A percentile compares a stretch with the other conserved stretches of the same genome.
Conservation (phyloP, 2,888 invertebrate genomes). For the Tipula unca region DNA sequence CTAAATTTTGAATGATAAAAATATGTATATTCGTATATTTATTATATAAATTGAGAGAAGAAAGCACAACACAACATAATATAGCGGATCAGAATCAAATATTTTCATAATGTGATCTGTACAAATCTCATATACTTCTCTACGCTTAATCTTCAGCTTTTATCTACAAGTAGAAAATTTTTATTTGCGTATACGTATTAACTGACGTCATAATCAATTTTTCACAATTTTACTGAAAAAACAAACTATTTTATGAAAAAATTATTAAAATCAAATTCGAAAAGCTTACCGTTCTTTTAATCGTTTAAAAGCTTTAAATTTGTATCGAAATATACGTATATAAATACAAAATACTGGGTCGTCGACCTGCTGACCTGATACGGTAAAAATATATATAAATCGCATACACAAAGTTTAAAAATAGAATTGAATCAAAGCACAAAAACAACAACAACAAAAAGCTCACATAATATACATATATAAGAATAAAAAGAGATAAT, state of each 20-base stretch:
- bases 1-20: constrained; percentile 15
- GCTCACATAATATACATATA: neutral
- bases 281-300: neutral
- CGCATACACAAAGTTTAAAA: constrained; percentile 9
- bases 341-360: constrained; percentile 24
- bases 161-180: neutral
- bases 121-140: neutral
- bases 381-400: neutral
- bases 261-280: neutral
- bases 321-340: neutral
- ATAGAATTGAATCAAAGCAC: constrained; percentile 8
- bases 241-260: neutral
- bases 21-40: neutral
- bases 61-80: neutral
- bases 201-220: neutral
- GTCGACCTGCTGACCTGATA: constrained; percentile 29
- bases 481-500: neutral
- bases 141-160: neutral
- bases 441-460: neutral
- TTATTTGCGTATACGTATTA: neutral
- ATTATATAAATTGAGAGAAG: neutral
- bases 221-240: neutral
- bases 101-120: neutral
- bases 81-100: neutral
- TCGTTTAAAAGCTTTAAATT: neutral